Base-by-base conservation (phyloP, 2,888 invertebrate genomes). In the Spodoptera picta region DNA sequence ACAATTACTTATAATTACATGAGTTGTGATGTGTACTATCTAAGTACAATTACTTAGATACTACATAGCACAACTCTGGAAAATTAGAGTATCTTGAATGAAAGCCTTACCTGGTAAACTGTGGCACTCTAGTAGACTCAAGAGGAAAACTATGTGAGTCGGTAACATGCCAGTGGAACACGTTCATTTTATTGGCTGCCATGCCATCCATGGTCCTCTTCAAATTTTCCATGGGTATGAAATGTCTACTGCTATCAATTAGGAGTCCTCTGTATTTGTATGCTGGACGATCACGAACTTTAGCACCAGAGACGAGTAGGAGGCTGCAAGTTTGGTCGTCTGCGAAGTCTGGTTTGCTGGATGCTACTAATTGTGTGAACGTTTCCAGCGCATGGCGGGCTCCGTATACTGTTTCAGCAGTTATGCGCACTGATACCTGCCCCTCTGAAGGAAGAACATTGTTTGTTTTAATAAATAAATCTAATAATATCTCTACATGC, bases 71-170 rank as follows among this genome's bases (percentile, higher is more conserved):
- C 19, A 19, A 19, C 1, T 19, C 19, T 19, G 19, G 1, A 19
- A 19, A 19, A 19, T 19, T 19, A 36, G 36, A 36, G 36, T 36
- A 36, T 5, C 27, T 36, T 44, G 6, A 50, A 14, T 44, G 6
- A 50, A 14, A 19, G 3, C 7, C 94, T 95, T 91, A 97, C 96
- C 95, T 96, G 1, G 97, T 96, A 92, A 98, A 95, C 80, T 97
- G 96, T 0, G 97, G 98, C 23, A 97, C 95, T 46, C 96, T 94
- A n/a, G 95, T 94, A 0, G 97, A 96, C 82, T 97, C 97, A 82
- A 98, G 94, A 0, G 99, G 99, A 90, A 99, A 99, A 80, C 98
- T 98, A 77, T 99, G 98, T 1, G 98, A 96, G 89, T 99, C 99
- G 0, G 97, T 97, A 0, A 96, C 96, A 85, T 98, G 98, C 98